A percentile compares a stretch with the other conserved stretches of the same genome.
Conservation (phyloP, 2,888 invertebrate genomes). For the Campoplex capitator region DNA sequence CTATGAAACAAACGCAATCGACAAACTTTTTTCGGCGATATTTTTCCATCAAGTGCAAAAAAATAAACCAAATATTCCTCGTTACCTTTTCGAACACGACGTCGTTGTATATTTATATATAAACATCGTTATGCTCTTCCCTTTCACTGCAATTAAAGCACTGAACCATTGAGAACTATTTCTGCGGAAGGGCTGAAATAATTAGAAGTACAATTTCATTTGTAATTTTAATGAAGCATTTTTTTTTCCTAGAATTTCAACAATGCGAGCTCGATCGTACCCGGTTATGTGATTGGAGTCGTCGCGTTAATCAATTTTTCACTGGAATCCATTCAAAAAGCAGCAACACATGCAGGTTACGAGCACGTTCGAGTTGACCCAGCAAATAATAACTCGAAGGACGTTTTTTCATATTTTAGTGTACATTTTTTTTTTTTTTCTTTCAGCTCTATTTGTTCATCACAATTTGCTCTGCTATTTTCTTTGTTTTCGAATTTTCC, state of each 20-base stretch:
- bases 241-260: background rate
- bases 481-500: constrained; percentile 28
- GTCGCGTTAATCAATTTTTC: constrained; percentile 3
- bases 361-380: background rate
- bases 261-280: background rate
- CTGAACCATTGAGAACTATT: background rate
- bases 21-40: background rate
- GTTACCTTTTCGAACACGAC: background rate
- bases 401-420: constrained; percentile 39
- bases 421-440: constrained; percentile 22
- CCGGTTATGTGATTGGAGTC: background rate
- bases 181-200: background rate
- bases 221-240: background rate
- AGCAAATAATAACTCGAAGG: background rate
- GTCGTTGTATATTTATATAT: background rate
- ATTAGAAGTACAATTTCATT: background rate
- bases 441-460: constrained; percentile 17
- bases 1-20: background rate
- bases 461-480: background rate
- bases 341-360: background rate
- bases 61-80: background rate
- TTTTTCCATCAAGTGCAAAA: background rate
- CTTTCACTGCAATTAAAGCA: background rate
- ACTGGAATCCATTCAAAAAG: background rate
- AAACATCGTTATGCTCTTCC: background rate